phyloP scores from a whole-genome alignment of 2,888 invertebrate genomes.

The Euproctis similis region DNA sequence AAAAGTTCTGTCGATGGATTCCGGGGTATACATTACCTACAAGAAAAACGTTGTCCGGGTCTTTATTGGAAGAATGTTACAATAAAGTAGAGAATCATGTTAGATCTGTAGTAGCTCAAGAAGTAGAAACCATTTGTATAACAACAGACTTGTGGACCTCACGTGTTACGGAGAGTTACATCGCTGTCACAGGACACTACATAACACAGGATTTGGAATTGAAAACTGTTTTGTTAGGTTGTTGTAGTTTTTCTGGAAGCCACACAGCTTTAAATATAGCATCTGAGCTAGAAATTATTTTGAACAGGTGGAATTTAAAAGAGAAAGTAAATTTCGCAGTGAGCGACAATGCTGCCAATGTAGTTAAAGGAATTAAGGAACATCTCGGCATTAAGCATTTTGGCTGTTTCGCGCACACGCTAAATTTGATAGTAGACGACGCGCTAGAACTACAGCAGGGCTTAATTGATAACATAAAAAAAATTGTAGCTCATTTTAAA shows the following conservation, averaged over 20 bases:
- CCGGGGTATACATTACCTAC: not conserved
- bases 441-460: conserved; percentile 2
- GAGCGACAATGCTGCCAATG: conserved; percentile 13
- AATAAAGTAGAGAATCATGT: not conserved
- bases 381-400: conserved; percentile 18
- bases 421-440: conserved; percentile 15
- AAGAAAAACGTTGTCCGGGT: conserved; percentile 1
- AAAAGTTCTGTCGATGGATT: not conserved
- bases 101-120: not conserved
- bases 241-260: not conserved
- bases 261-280: conserved; percentile 2
- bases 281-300: not conserved
- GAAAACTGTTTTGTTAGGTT: conserved; percentile 1
- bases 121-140: not conserved
- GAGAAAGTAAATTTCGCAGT: conserved; percentile 4
- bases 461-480: not conserved
- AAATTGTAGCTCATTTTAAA: not conserved
- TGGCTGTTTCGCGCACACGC: conserved; percentile 20
- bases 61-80: not conserved
- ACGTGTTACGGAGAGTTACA: not conserved
- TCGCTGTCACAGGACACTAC: conserved; percentile 1
- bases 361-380: conserved; percentile 10
- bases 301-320: conserved; percentile 1
- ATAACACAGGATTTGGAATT: not conserved
- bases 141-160: conserved; percentile 1